Percentiles rank a stretch among this genome's conserved stretches.
These are phyloP conservation scores for Nomada ferruginata DNA, from an alignment of 2,888 invertebrate species.

Conservation along the genomic window DNA sequence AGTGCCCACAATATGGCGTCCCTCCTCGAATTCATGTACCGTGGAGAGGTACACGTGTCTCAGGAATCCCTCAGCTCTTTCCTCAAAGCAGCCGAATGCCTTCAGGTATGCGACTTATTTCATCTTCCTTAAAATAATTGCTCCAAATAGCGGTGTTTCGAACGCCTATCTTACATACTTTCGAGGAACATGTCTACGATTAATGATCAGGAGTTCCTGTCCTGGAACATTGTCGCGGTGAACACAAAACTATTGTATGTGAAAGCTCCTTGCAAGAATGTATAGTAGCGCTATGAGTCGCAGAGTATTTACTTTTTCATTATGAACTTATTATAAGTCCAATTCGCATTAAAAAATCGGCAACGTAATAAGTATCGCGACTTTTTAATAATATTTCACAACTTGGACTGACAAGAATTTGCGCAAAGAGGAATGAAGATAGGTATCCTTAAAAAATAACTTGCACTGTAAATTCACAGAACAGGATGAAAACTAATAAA, in stretches of 20 bases:
- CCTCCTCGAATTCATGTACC: constrained; percentile 96
- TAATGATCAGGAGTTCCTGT: constrained; percentile 53
- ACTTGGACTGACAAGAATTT: too few species aligned
- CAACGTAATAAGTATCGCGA: too few species aligned
- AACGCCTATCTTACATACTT: constrained; percentile 23
- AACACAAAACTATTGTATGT: background rate
- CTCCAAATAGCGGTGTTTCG: constrained; percentile 44
- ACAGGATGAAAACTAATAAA: too few species aligned
- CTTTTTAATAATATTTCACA: too few species aligned
- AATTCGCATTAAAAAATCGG: too few species aligned
- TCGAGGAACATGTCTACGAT: constrained; percentile 37
- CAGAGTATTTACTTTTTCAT: too few species aligned
- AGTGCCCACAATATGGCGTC: constrained; percentile 96
- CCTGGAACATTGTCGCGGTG: constrained; percentile 4
- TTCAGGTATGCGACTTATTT: constrained; percentile 87
- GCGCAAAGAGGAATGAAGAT: too few species aligned
- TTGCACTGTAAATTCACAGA: too few species aligned
- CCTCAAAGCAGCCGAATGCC: constrained; percentile 95
- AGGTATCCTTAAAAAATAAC: too few species aligned
- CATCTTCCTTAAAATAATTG: constrained; percentile 58
- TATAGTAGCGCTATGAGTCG: too few species aligned
- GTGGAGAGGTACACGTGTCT: constrained; percentile 96
- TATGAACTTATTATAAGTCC: too few species aligned
- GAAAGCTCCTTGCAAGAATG: background rate
- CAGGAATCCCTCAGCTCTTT: constrained; percentile 96